phyloP scores from a whole-genome alignment of 1,140 invertebrate species.

The Bombus balteatus region DNA sequence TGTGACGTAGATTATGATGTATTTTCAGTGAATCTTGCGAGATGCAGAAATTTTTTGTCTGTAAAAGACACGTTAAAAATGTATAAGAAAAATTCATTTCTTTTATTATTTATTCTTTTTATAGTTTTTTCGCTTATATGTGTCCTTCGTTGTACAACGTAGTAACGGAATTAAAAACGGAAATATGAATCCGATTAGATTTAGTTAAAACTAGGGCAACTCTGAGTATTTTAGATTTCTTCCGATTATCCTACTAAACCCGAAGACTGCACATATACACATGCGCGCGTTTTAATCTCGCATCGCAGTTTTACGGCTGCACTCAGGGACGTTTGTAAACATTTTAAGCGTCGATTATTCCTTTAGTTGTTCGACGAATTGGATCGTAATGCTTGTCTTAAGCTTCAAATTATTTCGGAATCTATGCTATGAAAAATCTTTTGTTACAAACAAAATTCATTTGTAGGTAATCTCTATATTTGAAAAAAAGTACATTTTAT shows the following conservation, averaged over 20 bases:
- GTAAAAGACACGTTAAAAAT: neutral
- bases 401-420: neutral
- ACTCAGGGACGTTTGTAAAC: slow-evolving; percentile 50
- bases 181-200: slow-evolving; percentile 49
- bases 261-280: slow-evolving; percentile 54
- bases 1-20: neutral
- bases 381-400: neutral
- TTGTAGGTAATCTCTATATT: neutral
- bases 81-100: neutral
- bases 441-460: neutral
- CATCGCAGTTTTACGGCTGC: slow-evolving; percentile 68
- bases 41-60: neutral
- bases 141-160: neutral
- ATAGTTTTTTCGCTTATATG: neutral
- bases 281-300: slow-evolving; percentile 57
- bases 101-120: neutral
- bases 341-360: slow-evolving; percentile 17
- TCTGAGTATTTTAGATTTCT: slow-evolving; percentile 44
- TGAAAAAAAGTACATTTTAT: neutral
- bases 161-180: neutral
- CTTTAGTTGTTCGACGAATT: neutral
- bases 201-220: slow-evolving; percentile 23
- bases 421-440: too few relatives aligned
- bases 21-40: neutral
- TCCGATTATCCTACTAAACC: slow-evolving; percentile 53